Evolutionary conservation across 2,888 invertebrate species (phyloP).

Genomic region (Brachypalpus laphriformis): DNA sequence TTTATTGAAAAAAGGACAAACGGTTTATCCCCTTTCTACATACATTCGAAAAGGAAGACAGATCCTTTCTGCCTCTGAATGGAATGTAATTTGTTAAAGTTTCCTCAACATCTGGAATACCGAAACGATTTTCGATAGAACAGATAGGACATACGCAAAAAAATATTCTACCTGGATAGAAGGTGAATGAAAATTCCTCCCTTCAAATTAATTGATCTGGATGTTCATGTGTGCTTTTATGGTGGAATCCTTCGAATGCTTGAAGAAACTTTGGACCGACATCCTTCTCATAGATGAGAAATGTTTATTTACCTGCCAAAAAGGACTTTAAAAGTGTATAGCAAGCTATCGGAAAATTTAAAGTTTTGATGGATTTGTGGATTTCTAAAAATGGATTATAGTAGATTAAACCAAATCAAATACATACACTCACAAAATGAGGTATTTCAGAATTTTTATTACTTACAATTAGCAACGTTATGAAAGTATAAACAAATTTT

Average conservation of each 20-base stretch:
- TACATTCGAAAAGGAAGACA: background rate
- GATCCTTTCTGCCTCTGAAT: background rate
- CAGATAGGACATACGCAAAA: background rate
- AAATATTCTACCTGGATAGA: background rate
- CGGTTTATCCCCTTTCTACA: background rate
- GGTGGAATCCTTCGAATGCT: background rate
- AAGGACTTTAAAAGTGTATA: too few species aligned
- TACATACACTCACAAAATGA: too few species aligned
- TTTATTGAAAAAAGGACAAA: background rate
- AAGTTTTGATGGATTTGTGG: background rate
- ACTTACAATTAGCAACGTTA: too few species aligned
- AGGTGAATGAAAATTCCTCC: slow-evolving; percentile 24
- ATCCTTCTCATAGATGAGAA: background rate
- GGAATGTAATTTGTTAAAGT: slow-evolving; percentile 40
- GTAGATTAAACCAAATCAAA: too few species aligned
- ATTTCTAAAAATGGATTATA: background rate
- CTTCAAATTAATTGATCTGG: slow-evolving; percentile 32
- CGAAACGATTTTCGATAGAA: slow-evolving; percentile 15
- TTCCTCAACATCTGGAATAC: background rate
- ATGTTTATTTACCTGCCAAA: background rate
- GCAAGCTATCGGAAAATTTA: background rate
- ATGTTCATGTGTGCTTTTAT: background rate
- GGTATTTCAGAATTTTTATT: too few species aligned
- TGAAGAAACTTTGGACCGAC: background rate
- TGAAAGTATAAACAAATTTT: too few species aligned